phyloP scores from a whole-genome alignment of 1,140 invertebrate genomes.

The Zaprionus lachaisei region DNA sequence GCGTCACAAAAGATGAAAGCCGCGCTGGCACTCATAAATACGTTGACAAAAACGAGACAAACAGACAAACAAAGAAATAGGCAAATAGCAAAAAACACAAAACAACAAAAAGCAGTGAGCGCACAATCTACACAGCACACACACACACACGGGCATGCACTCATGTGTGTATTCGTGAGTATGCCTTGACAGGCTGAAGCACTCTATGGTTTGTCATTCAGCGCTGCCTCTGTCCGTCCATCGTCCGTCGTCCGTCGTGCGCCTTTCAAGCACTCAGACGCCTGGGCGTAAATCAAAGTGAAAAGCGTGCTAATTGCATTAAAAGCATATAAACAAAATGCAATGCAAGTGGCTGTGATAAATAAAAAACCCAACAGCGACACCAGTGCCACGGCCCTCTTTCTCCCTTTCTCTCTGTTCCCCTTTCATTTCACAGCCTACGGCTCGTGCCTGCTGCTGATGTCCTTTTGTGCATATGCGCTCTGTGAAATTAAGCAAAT shows the following conservation, averaged over 20 bases:
- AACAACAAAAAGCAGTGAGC: slow-evolving; percentile 3
- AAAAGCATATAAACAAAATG: slow-evolving; percentile 83
- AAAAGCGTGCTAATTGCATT: slow-evolving; percentile 83
- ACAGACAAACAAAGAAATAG: slow-evolving; percentile 35
- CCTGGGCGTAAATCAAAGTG: slow-evolving; percentile 79
- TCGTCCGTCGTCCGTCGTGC: slow-evolving; percentile 3
- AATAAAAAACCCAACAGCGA: slow-evolving; percentile 55
- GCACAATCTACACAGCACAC: not conserved
- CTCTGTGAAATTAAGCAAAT: slow-evolving; percentile 79
- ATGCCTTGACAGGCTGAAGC: slow-evolving; percentile 48
- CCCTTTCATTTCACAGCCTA: not conserved
- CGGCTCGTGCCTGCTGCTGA: slow-evolving; percentile 10
- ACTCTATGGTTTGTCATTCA: slow-evolving; percentile 54
- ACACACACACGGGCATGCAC: slow-evolving; percentile 17
- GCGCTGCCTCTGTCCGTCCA: slow-evolving; percentile 16
- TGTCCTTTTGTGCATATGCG: slow-evolving; percentile 68
- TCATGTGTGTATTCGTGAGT: slow-evolving; percentile 24
- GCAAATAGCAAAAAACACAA: slow-evolving; percentile 15
- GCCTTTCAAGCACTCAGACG: slow-evolving; percentile 54
- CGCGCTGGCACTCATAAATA: slow-evolving; percentile 69
- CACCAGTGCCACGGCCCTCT: slow-evolving; percentile 16
- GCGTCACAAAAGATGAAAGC: slow-evolving; percentile 75
- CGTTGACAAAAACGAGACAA: slow-evolving; percentile 48
- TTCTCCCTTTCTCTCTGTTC: slow-evolving; percentile 24
- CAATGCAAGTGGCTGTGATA: slow-evolving; percentile 80